A percentile compares a stretch with the other conserved stretches of the same genome.
Conservation (phyloP, 2,113 vertebrate species). For the Odocoileus virginianus region DNA sequence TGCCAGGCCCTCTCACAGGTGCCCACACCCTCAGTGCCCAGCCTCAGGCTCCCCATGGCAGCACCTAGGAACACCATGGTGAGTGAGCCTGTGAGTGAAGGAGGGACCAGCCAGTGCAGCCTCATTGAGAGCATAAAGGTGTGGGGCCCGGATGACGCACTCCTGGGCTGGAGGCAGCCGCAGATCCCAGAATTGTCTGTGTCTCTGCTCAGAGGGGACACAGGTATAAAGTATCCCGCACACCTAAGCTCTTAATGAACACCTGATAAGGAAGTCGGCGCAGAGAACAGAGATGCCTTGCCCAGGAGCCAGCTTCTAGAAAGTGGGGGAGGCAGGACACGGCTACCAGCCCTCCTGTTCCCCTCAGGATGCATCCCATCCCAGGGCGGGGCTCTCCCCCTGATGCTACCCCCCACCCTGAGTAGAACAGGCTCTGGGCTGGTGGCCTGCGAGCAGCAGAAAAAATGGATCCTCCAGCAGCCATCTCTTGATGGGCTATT, state of each 20-base stretch:
- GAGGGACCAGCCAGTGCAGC: rapidly evolving
- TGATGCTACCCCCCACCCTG: rapidly evolving
- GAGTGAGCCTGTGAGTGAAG: rapidly evolving
- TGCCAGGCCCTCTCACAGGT: rapidly evolving
- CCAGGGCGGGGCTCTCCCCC: background rate
- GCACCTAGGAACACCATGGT: background rate
- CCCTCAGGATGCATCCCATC: background rate
- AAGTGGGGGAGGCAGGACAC: rapidly evolving
- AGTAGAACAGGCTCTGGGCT: background rate
- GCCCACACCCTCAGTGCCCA: rapidly evolving
- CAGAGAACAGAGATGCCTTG: background rate
- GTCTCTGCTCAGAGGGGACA: background rate
- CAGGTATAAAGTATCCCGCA: rapidly evolving
- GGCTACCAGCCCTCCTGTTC: background rate
- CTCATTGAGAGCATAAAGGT: background rate
- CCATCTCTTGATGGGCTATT: background rate
- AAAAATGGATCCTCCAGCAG: background rate
- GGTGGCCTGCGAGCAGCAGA: rapidly evolving
- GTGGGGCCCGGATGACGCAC: rapidly evolving
- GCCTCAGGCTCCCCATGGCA: background rate
- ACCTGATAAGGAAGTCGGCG: background rate
- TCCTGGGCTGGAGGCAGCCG: background rate
- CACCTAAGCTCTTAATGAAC: no score
- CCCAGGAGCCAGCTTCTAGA: background rate
- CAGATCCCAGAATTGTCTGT: background rate